phyloP scores from a whole-genome alignment of 2,113 vertebrate species.

The Platycercus adscitus region DNA sequence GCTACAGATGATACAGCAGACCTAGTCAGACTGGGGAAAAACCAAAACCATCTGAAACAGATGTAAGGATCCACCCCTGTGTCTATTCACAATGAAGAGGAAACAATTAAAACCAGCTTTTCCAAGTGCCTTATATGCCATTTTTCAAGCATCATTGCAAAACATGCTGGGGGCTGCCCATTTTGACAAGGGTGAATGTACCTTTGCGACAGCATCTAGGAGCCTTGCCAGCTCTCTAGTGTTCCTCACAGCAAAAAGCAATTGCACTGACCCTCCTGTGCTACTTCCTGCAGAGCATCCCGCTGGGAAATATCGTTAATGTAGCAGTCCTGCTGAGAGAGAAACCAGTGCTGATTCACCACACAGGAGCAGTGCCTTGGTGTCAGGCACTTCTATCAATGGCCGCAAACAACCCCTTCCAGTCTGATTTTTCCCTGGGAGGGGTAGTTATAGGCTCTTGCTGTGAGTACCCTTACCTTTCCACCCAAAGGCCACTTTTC shows the following conservation, averaged over 20 bases:
- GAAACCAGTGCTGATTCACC: background rate
- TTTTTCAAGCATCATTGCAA: background rate
- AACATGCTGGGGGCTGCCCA: accelerated
- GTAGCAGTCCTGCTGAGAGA: background rate
- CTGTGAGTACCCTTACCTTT: accelerated
- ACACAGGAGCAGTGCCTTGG: background rate
- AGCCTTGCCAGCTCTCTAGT: background rate
- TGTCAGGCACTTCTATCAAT: background rate
- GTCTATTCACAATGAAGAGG: background rate
- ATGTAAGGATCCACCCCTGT: background rate
- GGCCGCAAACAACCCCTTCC: background rate
- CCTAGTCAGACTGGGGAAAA: background rate
- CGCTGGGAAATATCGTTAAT: background rate
- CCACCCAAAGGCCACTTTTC: background rate
- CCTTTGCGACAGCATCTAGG: background rate
- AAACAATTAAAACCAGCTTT: background rate
- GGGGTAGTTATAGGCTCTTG: background rate
- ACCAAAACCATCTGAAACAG: background rate
- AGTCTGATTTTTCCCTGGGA: background rate
- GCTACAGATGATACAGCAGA: background rate
- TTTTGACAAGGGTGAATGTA: background rate
- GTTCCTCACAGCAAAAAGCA: background rate
- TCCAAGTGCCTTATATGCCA: background rate
- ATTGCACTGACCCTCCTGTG: background rate
- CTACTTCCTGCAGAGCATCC: background rate